Percentiles rank a stretch among this genome's conserved stretches.
Evolutionary conservation across 2,888 invertebrate genomes (phyloP).

Genomic region (Xestia c-nigrum): DNA sequence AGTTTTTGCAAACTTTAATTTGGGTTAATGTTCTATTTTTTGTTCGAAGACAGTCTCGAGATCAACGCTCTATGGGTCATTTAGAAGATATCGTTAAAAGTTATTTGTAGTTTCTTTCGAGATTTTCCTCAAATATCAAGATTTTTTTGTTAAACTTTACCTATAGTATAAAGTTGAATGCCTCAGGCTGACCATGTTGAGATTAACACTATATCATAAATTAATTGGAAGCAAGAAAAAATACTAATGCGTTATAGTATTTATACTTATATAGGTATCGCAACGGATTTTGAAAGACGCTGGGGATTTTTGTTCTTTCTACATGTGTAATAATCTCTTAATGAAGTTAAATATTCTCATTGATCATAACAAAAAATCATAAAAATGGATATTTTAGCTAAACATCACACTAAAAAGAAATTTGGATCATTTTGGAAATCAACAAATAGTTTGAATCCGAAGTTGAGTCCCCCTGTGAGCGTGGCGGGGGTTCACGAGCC

Average conservation of each 20-base stretch:
- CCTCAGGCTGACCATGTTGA: neutral
- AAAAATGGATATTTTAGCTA: too few relatives aligned
- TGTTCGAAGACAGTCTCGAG: neutral
- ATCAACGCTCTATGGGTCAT: slow-evolving; percentile 43
- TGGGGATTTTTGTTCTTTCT: too few relatives aligned
- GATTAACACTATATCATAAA: neutral
- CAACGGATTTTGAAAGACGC: too few relatives aligned
- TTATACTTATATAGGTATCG: too few relatives aligned
- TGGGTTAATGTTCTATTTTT: slow-evolving; percentile 17
- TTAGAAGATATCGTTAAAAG: slow-evolving; percentile 14
- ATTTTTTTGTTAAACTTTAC: neutral
- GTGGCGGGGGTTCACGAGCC: too few relatives aligned
- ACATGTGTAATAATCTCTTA: too few relatives aligned
- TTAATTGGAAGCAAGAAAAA: neutral
- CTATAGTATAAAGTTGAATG: neutral
- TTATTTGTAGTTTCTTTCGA: slow-evolving; percentile 4
- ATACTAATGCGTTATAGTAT: neutral
- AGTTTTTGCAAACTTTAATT: neutral
- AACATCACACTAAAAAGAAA: too few relatives aligned
- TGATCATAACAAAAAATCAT: too few relatives aligned
- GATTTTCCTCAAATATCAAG: slow-evolving; percentile 30
- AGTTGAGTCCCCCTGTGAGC: too few relatives aligned
- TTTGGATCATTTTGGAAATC: too few relatives aligned
- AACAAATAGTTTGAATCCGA: too few relatives aligned
- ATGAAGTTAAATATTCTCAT: too few relatives aligned